A percentile compares a stretch with the other conserved stretches of the same genome.
Conservation (phyloP, 2,113 vertebrate species). For the Aix galericulata region DNA sequence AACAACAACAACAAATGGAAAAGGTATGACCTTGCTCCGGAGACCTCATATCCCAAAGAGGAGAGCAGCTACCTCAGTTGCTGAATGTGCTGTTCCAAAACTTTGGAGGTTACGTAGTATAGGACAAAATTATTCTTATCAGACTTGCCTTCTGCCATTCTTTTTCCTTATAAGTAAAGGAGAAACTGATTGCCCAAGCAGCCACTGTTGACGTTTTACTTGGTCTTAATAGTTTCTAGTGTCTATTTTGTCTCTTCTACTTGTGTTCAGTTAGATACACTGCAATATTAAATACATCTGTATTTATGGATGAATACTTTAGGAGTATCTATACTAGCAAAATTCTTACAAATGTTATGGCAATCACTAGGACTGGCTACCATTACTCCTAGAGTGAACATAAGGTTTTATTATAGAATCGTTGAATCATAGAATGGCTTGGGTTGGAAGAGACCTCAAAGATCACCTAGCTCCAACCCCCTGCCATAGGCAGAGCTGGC, state of each 20-base stretch:
- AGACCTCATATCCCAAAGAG: background rate
- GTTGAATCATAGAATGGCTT: no score
- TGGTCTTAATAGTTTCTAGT: background rate
- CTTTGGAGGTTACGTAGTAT: background rate
- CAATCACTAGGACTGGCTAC: background rate
- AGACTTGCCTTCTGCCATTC: background rate
- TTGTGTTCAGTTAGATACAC: background rate
- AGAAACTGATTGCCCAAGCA: background rate
- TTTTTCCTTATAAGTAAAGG: background rate
- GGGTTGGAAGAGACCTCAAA: no score
- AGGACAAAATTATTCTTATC: background rate
- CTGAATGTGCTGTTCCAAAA: background rate
- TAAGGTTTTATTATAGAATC: background rate
- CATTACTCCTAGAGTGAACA: background rate
- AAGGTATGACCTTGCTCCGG: background rate
- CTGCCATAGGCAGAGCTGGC: no score
- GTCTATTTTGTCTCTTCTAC: background rate
- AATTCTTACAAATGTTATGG: background rate
- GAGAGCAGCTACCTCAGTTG: background rate
- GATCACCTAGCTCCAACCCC: no score
- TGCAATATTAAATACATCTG: background rate
- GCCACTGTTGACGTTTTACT: background rate
- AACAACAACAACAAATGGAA: background rate
- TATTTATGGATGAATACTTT: background rate
- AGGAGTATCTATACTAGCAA: background rate